Conservation (phyloP, 2,113 vertebrate species). For the Eudorcas thomsonii region DNA sequence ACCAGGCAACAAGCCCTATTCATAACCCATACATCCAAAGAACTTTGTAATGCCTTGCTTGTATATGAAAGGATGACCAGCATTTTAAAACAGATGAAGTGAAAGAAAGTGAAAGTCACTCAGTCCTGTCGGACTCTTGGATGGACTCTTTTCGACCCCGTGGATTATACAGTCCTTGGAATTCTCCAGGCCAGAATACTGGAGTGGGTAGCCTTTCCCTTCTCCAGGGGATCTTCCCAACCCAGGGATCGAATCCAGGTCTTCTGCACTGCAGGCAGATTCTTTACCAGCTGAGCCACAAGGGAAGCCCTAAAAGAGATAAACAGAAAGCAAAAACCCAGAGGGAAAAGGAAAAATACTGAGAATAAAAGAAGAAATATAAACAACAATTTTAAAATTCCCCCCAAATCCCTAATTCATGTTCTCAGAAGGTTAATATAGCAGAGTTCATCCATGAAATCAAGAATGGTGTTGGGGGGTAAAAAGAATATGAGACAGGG, state of each 20-base stretch:
- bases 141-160: background rate
- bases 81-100: background rate
- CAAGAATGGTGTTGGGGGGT: background rate
- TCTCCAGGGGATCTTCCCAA: background rate
- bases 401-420: background rate
- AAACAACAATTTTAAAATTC: background rate
- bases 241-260: background rate
- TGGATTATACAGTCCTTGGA: background rate
- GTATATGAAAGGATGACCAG: background rate
- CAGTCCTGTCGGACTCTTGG: fast-evolving
- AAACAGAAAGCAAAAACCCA: background rate
- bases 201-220: background rate
- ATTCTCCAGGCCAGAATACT: background rate
- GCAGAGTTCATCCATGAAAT: background rate
- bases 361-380: background rate
- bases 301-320: background rate
- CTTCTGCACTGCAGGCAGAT: background rate
- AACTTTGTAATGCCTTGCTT: background rate
- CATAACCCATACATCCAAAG: background rate
- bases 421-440: background rate
- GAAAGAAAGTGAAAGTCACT: background rate
- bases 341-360: background rate
- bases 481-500: background rate
- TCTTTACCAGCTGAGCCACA: background rate
- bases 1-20: background rate